A percentile compares a stretch with the other conserved stretches of the same genome.
These are phyloP conservation scores for Enhydra lutris DNA, from an alignment of 2,113 vertebrate species.

Conservation along the genomic window DNA sequence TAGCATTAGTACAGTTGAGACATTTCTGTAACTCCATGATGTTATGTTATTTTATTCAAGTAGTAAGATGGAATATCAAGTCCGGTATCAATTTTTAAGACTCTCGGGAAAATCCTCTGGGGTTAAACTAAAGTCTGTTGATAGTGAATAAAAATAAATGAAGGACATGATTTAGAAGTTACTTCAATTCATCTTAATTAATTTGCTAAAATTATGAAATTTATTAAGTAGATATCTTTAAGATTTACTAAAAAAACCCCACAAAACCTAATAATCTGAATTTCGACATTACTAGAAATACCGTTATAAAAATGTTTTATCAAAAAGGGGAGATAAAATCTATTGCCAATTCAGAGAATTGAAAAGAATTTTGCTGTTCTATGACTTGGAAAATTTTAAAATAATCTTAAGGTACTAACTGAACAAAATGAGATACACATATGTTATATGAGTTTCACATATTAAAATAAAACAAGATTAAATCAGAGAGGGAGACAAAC, in stretches of 20 bases:
- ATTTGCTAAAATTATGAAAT: neutral
- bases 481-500: no score
- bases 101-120: neutral
- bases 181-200: neutral
- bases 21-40: neutral
- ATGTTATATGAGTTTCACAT: neutral
- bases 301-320: neutral
- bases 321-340: neutral
- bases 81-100: neutral
- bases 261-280: neutral
- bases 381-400: neutral
- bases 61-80: neutral
- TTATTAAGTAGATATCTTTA: neutral
- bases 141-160: neutral
- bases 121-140: neutral
- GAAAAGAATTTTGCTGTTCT: neutral
- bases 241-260: neutral
- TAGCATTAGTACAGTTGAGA: neutral
- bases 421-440: neutral
- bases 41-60: neutral
- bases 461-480: neutral
- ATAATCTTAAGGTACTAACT: neutral
- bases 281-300: neutral
- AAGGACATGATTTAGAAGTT: neutral
- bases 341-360: neutral